Evolutionary conservation across 2,888 invertebrate species (phyloP).

Genomic region (Synanthedon myopaeformis): DNA sequence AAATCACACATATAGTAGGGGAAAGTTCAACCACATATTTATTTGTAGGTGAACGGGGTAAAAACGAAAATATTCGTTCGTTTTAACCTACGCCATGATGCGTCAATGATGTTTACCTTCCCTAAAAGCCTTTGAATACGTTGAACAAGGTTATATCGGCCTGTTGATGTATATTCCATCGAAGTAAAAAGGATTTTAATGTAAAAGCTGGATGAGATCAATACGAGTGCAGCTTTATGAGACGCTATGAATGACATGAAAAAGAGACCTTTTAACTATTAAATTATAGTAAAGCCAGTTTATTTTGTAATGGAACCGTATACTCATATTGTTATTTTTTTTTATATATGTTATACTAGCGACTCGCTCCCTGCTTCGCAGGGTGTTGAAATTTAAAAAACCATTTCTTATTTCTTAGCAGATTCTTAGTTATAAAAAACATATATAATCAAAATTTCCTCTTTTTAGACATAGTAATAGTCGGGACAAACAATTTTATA

Average conservation of each 20-base stretch:
- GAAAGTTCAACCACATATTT: background rate
- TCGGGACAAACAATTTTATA: no score
- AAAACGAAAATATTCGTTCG: slow-evolving; percentile 35
- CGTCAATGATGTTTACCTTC: slow-evolving; percentile 58
- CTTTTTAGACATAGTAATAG: no score
- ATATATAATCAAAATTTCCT: no score
- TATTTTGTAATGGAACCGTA: no score
- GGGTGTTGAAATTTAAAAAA: no score
- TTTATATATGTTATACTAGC: no score
- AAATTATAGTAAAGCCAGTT: background rate
- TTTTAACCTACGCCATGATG: slow-evolving; percentile 41
- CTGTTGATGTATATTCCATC: slow-evolving; percentile 17
- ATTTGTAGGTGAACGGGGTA: slow-evolving; percentile 19
- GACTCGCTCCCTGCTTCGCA: no score
- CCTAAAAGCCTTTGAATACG: slow-evolving; percentile 48
- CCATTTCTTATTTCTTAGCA: no score
- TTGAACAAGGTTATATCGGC: slow-evolving; percentile 22
- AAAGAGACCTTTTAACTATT: background rate
- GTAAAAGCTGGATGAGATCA: slow-evolving; percentile 27
- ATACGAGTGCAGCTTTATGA: slow-evolving; percentile 8
- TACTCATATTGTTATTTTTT: no score
- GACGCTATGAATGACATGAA: background rate
- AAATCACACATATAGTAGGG: background rate
- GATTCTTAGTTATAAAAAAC: no score
- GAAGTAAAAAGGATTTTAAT: slow-evolving; percentile 19